Percentiles rank a stretch among this genome's conserved stretches.
Conservation (phyloP, 2,888 invertebrate species). For the Unio delphinus region DNA sequence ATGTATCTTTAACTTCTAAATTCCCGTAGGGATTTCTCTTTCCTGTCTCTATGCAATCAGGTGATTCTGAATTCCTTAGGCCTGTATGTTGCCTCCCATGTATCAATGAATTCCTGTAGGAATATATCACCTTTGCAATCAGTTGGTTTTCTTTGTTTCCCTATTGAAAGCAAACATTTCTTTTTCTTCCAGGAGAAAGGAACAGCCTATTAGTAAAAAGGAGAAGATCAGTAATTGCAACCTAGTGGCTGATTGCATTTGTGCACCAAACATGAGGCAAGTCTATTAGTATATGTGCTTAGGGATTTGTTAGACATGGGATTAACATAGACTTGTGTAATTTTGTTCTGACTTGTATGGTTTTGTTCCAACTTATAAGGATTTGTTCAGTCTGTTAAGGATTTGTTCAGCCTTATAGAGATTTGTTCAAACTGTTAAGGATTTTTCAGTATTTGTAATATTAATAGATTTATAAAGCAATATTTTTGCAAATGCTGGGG, state of each 20-base stretch:
- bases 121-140: no score
- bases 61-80: no score
- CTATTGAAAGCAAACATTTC: neutral
- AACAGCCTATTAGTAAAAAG: constrained; percentile 71
- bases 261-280: constrained; percentile 77
- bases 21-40: no score
- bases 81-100: no score
- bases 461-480: no score
- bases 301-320: neutral
- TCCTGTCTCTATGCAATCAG: no score
- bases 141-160: no score
- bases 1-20: no score
- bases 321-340: neutral
- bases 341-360: neutral
- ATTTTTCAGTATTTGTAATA: no score
- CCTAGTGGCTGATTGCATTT: constrained; percentile 82
- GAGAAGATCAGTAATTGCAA: constrained; percentile 83
- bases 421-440: neutral
- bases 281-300: neutral
- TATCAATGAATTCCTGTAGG: no score
- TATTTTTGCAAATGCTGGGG: no score
- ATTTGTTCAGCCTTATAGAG: neutral
- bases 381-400: neutral
- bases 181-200: constrained; percentile 76
- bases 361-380: neutral